A percentile compares a stretch with the other conserved stretches of the same genome.
Conservation (phyloP, 1,140 invertebrate genomes). For the Caenorhabditis inopinata region DNA sequence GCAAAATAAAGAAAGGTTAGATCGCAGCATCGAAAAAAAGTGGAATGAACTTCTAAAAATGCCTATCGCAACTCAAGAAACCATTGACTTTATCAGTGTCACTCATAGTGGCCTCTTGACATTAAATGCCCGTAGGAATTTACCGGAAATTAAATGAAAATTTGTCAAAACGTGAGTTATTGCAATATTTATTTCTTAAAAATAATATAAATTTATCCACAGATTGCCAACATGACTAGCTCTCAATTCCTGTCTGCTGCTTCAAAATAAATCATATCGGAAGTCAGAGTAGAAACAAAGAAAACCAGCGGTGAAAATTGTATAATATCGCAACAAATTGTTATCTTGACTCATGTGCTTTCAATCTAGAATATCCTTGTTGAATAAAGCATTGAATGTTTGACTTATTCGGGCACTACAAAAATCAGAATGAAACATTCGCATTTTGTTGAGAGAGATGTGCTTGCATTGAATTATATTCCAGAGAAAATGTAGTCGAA, state of each 20-base stretch:
- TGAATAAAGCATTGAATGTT: no score
- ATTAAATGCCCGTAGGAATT: slow-evolving; percentile 3
- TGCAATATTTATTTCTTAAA: no score
- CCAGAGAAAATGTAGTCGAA: no score
- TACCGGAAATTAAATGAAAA: neutral
- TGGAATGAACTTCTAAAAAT: slow-evolving; percentile 6
- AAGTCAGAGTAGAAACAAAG: neutral
- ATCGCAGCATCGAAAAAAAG: neutral
- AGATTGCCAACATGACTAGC: neutral
- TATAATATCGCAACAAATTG: neutral
- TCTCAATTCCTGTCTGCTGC: neutral
- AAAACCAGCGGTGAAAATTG: neutral
- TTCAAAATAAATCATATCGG: neutral
- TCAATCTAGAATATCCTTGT: neutral
- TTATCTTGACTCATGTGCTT: neutral
- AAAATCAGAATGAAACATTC: no score
- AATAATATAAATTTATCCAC: neutral
- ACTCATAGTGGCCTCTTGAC: neutral
- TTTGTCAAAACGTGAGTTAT: no score
- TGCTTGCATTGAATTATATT: no score
- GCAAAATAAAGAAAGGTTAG: slow-evolving; percentile 2
- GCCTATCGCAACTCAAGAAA: slow-evolving; percentile 7
- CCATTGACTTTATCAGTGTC: slow-evolving; percentile 5
- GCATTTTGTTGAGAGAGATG: no score
- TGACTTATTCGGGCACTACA: no score